phyloP scores from a whole-genome alignment of 2,888 invertebrate genomes.

The Ormyrus labotus region DNA sequence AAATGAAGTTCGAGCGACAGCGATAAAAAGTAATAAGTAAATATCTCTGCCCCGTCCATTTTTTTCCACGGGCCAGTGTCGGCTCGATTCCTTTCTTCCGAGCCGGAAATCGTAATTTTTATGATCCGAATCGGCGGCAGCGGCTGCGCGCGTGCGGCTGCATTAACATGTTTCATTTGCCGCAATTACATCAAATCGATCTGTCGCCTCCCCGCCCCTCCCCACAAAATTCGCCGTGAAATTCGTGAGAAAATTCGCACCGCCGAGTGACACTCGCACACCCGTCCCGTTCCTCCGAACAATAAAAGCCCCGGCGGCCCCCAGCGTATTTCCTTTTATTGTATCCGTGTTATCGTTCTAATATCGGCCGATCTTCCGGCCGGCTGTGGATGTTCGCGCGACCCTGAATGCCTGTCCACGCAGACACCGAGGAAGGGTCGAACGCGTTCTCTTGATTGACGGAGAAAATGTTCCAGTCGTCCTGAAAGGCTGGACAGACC shows the following conservation, averaged over 20 bases:
- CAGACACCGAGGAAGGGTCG: conserved; percentile 23
- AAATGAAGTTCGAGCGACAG: neutral
- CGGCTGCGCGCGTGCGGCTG: neutral
- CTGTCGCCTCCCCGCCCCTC: conserved; percentile 5
- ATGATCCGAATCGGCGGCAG: conserved; percentile 30
- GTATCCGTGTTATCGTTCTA: conserved; percentile 56
- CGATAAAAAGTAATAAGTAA: conserved; percentile 47
- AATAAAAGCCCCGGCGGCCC: conserved; percentile 35
- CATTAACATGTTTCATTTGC: conserved; percentile 51
- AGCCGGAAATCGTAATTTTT: conserved; percentile 40
- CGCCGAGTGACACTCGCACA: neutral
- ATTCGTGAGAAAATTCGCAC: conserved; percentile 59
- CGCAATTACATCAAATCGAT: conserved; percentile 55
- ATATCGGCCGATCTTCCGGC: conserved; percentile 55
- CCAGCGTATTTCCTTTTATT: conserved; percentile 53
- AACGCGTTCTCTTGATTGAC: conserved; percentile 43
- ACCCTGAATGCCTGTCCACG: neutral
- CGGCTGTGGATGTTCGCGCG: neutral
- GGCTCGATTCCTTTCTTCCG: neutral
- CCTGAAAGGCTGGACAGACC: neutral
- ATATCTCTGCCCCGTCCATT: conserved; percentile 29
- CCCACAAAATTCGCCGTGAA: conserved; percentile 22
- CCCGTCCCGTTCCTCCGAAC: conserved; percentile 9
- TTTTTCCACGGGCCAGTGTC: neutral
- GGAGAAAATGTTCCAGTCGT: conserved; percentile 38